Evolutionary conservation across 2,797 vertebrate species (phyloP), one percentile per base, ranked within the genome.

Genomic region (Sitta carolinensis): DNA sequence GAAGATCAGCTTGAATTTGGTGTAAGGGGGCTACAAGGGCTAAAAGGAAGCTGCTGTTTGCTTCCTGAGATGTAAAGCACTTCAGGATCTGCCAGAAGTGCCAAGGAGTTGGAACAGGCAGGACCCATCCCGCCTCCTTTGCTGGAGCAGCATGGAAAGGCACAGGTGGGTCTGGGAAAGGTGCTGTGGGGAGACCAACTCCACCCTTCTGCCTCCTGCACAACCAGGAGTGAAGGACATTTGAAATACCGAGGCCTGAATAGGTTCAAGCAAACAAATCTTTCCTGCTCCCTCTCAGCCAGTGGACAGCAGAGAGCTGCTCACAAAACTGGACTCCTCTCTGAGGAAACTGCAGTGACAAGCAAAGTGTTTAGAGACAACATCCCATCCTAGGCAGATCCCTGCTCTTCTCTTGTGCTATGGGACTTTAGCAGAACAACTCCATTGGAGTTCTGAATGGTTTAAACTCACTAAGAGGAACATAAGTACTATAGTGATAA

Each of bases 391-490:
- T 26, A 55, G 79, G 54, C 88, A 89, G 54, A 83, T 54, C 42
- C 55, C 94, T 62, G 80, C 51, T 93, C 64, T 92, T 75, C 72
- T 89, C 57, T 70, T 5, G 0, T 68, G 58, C 58, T 69, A 13
- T 12, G 38, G 68, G 84, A 83, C 86, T 91, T 70, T 3, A 69
- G 75, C 58, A 78, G 79, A 93, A 94, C 85, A 91, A 96, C 94
- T 95, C 94, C 95, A 96, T 76, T 94, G 93, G 96, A 93, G 94
- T 94, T 93, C 70, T 84, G 51, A 84, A 87, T 50, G 74, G 79
- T 79, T 90, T 91, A 91, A 93, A 86, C 66, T 93, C 95, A 69
- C 73, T 32, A 45, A 79, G 68, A 93, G 93, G 73, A 93, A 93
- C 26, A 18, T 68, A 86, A 84, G 51, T n/a, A 78, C 59, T 90